phyloP scores from a whole-genome alignment of 2,888 invertebrate genomes.

The Spatulosminthurus flaviceps region DNA sequence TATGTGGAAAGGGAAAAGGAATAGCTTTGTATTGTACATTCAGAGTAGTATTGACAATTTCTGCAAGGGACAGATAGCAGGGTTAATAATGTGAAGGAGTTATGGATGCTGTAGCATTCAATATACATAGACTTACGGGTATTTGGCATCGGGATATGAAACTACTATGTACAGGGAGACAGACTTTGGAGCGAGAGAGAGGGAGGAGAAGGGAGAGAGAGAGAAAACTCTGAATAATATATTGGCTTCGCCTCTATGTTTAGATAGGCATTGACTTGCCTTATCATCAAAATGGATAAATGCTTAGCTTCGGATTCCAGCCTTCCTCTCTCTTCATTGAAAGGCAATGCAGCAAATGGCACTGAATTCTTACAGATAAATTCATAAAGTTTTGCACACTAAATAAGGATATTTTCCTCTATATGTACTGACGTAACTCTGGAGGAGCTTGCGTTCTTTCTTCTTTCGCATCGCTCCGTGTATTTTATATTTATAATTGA shows the following conservation, averaged over 20 bases:
- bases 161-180: not conserved
- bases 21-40: conserved; percentile 12
- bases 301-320: conserved; percentile 34
- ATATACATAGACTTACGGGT: not conserved
- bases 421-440: too few species aligned
- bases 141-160: not conserved
- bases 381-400: too few species aligned
- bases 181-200: conserved; percentile 11
- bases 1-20: conserved; percentile 5
- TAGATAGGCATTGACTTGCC: conserved; percentile 44
- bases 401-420: too few species aligned
- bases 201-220: conserved; percentile 22
- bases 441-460: too few species aligned
- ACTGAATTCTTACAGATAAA: too few species aligned
- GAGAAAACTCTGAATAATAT: conserved; percentile 34
- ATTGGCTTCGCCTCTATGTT: conserved; percentile 44
- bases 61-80: conserved; percentile 35
- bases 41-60: not conserved
- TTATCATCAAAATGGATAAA: conserved; percentile 44
- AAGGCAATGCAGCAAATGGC: too few species aligned
- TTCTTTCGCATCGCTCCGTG: too few species aligned
- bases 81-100: conserved; percentile 36
- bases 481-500: too few species aligned
- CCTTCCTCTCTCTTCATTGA: conserved; percentile 12
- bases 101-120: conserved; percentile 11